phyloP scores from a whole-genome alignment of 2,888 invertebrate genomes.

The Tribolium freemani region DNA sequence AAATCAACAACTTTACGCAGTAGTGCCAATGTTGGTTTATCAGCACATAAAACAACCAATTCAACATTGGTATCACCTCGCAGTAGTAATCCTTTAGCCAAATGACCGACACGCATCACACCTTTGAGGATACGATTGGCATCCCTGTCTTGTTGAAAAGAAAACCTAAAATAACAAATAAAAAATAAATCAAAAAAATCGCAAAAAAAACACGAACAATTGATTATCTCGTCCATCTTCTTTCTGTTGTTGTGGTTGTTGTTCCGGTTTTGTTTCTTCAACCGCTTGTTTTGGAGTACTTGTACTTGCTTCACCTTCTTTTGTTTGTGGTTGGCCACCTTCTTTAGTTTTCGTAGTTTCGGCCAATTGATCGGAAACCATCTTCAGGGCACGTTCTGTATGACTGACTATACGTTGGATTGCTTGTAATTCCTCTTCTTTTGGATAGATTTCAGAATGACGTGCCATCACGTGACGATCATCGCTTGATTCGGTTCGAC shows the following conservation, averaged over 20 bases:
- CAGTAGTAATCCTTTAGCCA: constrained; percentile 91
- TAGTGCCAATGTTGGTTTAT: constrained; percentile 91
- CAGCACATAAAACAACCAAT: constrained; percentile 94
- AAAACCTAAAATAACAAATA: constrained; percentile 72
- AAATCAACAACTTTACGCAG: constrained; percentile 87
- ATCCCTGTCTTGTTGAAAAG: constrained; percentile 76
- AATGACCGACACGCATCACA: constrained; percentile 95
- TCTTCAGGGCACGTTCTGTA: constrained; percentile 94
- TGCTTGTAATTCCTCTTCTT: constrained; percentile 88
- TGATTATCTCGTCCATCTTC: constrained; percentile 87
- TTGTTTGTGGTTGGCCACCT: constrained; percentile 26
- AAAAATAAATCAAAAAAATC: background rate
- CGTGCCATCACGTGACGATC: constrained; percentile 95
- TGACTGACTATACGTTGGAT: constrained; percentile 94
- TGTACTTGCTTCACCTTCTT: constrained; percentile 59
- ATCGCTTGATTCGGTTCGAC: constrained; percentile 93
- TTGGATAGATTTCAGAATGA: constrained; percentile 94
- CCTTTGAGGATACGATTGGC: constrained; percentile 88
- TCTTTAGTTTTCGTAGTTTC: constrained; percentile 70
- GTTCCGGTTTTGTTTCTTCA: constrained; percentile 57
- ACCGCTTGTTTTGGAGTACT: constrained; percentile 67
- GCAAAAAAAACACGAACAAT: constrained; percentile 68
- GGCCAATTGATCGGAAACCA: constrained; percentile 91
- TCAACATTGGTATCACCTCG: constrained; percentile 92
- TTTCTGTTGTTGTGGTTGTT: constrained; percentile 60